These are phyloP conservation scores for Caenorhabditis becei DNA, from an alignment of 2,888 invertebrate genomes.

Conservation along the genomic window DNA sequence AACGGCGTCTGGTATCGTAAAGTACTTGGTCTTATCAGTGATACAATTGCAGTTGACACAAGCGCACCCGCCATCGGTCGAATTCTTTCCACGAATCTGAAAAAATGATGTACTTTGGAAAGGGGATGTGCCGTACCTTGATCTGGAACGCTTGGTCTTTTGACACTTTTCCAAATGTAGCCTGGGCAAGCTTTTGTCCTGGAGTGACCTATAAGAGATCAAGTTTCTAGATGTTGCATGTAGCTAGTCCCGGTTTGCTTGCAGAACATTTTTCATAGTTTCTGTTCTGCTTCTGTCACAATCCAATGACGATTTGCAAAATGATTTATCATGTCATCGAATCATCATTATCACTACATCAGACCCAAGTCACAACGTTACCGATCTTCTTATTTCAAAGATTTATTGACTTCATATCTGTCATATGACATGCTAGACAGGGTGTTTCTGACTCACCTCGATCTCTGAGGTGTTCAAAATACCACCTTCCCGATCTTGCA, in stretches of 20 bases:
- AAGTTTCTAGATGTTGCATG: neutral
- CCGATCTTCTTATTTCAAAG: constrained; percentile 16
- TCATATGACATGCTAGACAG: neutral
- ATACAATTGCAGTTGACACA: constrained; percentile 56
- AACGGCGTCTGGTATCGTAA: constrained; percentile 19
- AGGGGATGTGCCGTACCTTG: constrained; percentile 17
- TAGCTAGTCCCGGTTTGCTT: neutral
- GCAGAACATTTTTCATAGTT: constrained; percentile 5
- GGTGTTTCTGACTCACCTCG: constrained; percentile 29
- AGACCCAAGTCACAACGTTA: constrained; percentile 8
- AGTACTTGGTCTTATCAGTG: constrained; percentile 35
- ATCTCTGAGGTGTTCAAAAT: constrained; percentile 43
- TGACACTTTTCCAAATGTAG: constrained; percentile 13
- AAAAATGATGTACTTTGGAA: neutral
- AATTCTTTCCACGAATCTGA: constrained; percentile 45
- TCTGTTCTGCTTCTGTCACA: neutral
- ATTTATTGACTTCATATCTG: constrained; percentile 9
- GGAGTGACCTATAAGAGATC: constrained; percentile 29
- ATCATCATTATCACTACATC: neutral
- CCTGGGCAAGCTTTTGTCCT: constrained; percentile 26
- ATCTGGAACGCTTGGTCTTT: constrained; percentile 35
- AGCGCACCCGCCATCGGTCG: constrained; percentile 40
- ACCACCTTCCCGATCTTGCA: constrained; percentile 24
- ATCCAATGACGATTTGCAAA: neutral
- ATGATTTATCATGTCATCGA: constrained; percentile 18